Base-by-base conservation (phyloP, 2,888 invertebrate species). In the Cristatella mucedo region DNA sequence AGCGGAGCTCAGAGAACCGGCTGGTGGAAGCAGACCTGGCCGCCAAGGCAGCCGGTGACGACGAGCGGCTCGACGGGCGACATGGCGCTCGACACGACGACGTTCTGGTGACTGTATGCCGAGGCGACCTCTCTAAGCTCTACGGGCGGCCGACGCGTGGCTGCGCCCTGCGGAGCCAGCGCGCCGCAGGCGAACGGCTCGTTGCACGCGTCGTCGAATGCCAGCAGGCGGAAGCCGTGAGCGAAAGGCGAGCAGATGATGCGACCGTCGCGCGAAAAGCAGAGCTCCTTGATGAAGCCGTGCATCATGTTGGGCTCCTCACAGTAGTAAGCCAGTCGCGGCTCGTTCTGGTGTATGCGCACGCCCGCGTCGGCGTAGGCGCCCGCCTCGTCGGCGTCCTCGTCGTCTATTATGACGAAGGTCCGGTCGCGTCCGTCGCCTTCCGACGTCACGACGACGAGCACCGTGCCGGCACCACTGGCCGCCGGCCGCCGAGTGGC, bases 241-340 rank as follows among this genome's bases (percentile, higher is more conserved):
- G 78, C 82, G 63, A 78, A 86, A 0, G 91, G 89, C 0, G 87
- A 89, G 57, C 84, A 84, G 21, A 91, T 78, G 7, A 89, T 68
- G 37, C 87, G 73, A 0, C 91, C 91, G 61, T 89, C 87, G 1
- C 81, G 72, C 1, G 86, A 86, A 64, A 84, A 89, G 53, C 83
- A 82, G 33, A 85, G 69, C 59, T 89, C 91, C 64, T 91, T 91
- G 41, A 91, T 89, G 53, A 82, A 86, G 0, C 86, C 87, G 48
- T 79, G 79, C 1, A 84, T 87, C 11, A 81, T 80, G 57, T 83
- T 86, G 0, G 82, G 79, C 61, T 91, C 89, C 54, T 82, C 76
- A 6, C 77, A 73, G 55, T 75, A 87, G 65, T 82, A 83, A 4
- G 84, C 76, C 37, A 91, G 73, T 32, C 87, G 73, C 11, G 78